These are phyloP conservation scores for Caracal caracal DNA, from an alignment of 2,113 vertebrate species.

Conservation along the genomic window DNA sequence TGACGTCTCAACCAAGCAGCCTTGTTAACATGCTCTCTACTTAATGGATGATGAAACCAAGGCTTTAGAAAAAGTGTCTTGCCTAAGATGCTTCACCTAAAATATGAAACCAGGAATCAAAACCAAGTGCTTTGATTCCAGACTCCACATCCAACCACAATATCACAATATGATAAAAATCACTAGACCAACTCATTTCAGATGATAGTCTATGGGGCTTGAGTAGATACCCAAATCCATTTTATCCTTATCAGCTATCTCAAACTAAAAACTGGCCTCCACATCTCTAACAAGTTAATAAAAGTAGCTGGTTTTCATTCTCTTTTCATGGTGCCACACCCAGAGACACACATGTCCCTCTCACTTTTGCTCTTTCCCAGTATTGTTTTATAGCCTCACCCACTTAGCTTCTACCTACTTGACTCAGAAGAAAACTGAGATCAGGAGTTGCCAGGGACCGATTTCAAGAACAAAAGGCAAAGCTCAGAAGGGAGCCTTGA, in stretches of 20 bases:
- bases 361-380: not conserved
- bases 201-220: not conserved
- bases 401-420: not conserved
- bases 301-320: not conserved
- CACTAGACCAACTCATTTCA: not conserved
- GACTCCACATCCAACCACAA: not conserved
- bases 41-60: not conserved
- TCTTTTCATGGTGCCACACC: not conserved
- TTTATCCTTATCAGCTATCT: not conserved
- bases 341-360: not conserved
- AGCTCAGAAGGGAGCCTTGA: not conserved
- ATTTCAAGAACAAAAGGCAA: slow-evolving; percentile 53
- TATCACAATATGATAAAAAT: not conserved
- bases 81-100: not conserved
- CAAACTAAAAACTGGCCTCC: not conserved
- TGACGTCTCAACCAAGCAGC: not conserved
- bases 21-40: not conserved
- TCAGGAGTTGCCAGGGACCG: not conserved
- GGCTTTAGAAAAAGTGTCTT: not conserved
- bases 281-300: not conserved
- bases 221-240: not conserved
- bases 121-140: not conserved
- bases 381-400: not conserved
- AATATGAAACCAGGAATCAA: not conserved
- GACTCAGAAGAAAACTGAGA: not conserved